These are phyloP conservation scores for Platysternon megacephalum DNA, from an alignment of 2,113 vertebrate species.

Conservation along the genomic window DNA sequence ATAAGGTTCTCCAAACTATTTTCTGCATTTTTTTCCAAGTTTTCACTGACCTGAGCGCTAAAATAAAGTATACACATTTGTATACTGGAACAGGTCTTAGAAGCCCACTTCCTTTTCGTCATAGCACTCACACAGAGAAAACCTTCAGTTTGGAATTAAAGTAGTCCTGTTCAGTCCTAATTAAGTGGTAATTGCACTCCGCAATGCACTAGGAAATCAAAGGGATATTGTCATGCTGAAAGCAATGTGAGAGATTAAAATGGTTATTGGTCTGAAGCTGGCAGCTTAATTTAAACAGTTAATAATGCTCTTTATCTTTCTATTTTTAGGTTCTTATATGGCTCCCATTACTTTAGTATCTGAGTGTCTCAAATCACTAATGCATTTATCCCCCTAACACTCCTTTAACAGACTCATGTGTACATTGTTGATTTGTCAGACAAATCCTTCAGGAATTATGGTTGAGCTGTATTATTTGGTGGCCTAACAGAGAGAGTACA, in stretches of 20 bases:
- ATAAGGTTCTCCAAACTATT: background rate
- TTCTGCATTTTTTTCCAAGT: background rate
- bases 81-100: background rate
- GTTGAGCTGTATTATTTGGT: background rate
- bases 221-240: conserved; percentile 17
- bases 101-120: conserved; percentile 5
- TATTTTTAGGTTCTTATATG: background rate
- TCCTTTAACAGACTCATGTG: background rate
- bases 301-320: conserved; percentile 15
- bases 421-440: background rate
- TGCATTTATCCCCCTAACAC: conserved; percentile 1
- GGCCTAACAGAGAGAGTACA: background rate
- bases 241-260: conserved; percentile 7
- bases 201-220: conserved; percentile 18
- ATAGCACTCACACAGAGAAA: background rate
- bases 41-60: background rate
- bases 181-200: conserved; percentile 8
- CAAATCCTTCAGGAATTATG: background rate
- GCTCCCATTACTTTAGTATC: conserved; percentile 48
- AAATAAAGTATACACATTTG: background rate
- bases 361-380: conserved; percentile 50
- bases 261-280: background rate
- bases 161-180: conserved; percentile 2
- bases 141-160: conserved; percentile 29
- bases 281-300: conserved; percentile 4